Percentiles rank a stretch among this genome's conserved stretches.
phyloP scores from a whole-genome alignment of 92 coral and sea anemone species.

The Bergia puertoricense region DNA sequence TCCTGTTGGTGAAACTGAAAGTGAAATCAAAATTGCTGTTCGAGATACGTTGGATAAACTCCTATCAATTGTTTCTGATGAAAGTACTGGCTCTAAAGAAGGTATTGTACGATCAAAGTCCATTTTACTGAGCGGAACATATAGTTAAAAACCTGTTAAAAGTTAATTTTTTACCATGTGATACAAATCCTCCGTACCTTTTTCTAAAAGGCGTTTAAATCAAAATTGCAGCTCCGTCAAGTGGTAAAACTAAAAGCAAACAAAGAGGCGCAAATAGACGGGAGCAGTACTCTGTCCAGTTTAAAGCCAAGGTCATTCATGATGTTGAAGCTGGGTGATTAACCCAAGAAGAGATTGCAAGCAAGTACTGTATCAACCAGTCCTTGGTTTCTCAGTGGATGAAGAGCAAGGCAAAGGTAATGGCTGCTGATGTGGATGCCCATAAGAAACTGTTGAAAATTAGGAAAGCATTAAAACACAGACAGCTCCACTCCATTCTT shows the following conservation, averaged over 20 bases:
- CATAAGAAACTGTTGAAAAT: conserved; percentile 37
- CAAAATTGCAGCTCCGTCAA: conserved; percentile 45
- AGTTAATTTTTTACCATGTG: conserved; percentile 36
- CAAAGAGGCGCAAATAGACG: conserved; percentile 42
- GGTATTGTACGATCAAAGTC: no score
- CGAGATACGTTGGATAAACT: conserved; percentile 41
- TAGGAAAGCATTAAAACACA: conserved; percentile 21
- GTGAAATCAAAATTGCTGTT: conserved; percentile 21
- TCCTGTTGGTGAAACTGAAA: conserved; percentile 40
- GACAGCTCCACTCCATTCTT: conserved; percentile 29
- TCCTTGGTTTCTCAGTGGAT: conserved; percentile 47
- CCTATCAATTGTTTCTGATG: conserved; percentile 31
- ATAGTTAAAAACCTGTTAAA: conserved; percentile 32
- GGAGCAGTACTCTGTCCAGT: conserved; percentile 34
- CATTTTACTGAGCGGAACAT: conserved; percentile 28
- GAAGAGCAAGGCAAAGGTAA: conserved; percentile 41
- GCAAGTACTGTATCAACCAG: conserved; percentile 34
- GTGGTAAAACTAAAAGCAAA: conserved; percentile 33
- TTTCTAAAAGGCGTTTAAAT: no score
- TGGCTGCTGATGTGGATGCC: conserved; percentile 40
- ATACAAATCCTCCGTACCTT: no score
- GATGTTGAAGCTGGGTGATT: conserved; percentile 11
- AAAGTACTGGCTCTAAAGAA: conserved; percentile 34
- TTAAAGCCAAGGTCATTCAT: conserved; percentile 34
- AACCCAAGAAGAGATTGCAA: conserved; percentile 37